Evolutionary conservation across 2,888 invertebrate genomes (phyloP).

Genomic region (Meghimatium bilineatum): DNA sequence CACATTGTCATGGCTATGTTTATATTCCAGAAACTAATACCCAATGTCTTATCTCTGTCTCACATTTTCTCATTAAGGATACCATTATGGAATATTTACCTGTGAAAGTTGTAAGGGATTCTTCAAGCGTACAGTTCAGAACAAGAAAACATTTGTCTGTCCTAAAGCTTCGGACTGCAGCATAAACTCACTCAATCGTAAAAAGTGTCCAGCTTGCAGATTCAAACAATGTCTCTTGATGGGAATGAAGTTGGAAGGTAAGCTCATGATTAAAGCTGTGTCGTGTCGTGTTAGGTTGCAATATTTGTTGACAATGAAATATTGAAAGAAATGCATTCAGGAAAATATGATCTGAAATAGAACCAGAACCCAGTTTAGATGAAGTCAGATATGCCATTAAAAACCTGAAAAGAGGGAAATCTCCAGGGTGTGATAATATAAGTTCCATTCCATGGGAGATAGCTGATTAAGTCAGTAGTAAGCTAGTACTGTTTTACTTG

Average conservation of each 20-base stretch:
- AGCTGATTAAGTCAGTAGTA: no score
- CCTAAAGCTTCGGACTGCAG: constrained; percentile 83
- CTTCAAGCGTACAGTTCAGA: constrained; percentile 98
- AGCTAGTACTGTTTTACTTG: no score
- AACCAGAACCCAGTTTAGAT: no score
- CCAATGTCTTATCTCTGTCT: neutral
- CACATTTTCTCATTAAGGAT: constrained; percentile 79
- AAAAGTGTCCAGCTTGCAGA: constrained; percentile 97
- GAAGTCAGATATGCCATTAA: no score
- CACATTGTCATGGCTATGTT: neutral
- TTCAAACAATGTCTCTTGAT: constrained; percentile 96
- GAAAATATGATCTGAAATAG: no score
- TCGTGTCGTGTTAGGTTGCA: no score
- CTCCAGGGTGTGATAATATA: no score
- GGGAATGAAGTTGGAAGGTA: constrained; percentile 97
- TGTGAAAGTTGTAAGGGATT: constrained; percentile 99
- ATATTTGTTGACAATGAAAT: no score
- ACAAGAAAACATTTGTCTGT: constrained; percentile 97
- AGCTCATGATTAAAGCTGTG: neutral
- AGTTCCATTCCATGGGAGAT: no score
- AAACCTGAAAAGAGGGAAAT: no score
- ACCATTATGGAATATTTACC: constrained; percentile 98
- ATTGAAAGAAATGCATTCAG: no score
- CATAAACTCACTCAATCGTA: constrained; percentile 93
- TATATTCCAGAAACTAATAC: neutral